Evolutionary conservation across 2,888 invertebrate genomes (phyloP).

Genomic region (Chloromyia formosa): DNA sequence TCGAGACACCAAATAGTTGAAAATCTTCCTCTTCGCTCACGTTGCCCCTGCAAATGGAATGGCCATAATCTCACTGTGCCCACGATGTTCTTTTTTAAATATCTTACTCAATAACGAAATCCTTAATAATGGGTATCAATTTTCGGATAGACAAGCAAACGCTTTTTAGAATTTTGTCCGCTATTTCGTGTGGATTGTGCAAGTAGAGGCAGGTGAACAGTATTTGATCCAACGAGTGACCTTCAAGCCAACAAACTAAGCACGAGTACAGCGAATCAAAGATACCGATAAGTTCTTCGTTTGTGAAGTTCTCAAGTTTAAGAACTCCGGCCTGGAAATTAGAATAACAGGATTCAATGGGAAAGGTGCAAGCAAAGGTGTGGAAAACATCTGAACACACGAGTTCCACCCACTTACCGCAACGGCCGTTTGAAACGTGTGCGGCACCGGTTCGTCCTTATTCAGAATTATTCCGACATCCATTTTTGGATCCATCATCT

Average conservation of each 20-base stretch:
- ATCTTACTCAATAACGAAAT: constrained; percentile 83
- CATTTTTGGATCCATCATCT: constrained; percentile 99
- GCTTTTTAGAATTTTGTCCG: constrained; percentile 82
- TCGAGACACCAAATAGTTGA: constrained; percentile 88
- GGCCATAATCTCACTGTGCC: no score
- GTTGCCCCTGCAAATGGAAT: constrained; percentile 71
- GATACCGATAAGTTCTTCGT: constrained; percentile 86
- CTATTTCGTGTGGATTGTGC: constrained; percentile 87
- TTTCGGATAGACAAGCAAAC: constrained; percentile 90
- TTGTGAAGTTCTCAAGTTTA: constrained; percentile 78
- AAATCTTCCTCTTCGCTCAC: constrained; percentile 97
- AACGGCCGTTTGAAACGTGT: constrained; percentile 87
- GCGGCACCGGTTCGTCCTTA: constrained; percentile 82
- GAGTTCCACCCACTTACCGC: constrained; percentile 66
- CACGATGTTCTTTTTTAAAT: no score
- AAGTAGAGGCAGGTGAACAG: constrained; percentile 96
- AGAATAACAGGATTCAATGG: not conserved
- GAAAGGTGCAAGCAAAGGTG: no score
- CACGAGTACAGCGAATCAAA: constrained; percentile 95
- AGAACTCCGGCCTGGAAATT: constrained; percentile 73
- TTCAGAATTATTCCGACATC: constrained; percentile 98
- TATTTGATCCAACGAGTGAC: constrained; percentile 95
- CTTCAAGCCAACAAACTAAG: constrained; percentile 97
- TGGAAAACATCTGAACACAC: not conserved
- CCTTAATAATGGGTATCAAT: constrained; percentile 86